Evolutionary conservation across 2,888 invertebrate species (phyloP), one percentile per base, ranked within the genome.

Genomic region (Priocnemis perturbator): DNA sequence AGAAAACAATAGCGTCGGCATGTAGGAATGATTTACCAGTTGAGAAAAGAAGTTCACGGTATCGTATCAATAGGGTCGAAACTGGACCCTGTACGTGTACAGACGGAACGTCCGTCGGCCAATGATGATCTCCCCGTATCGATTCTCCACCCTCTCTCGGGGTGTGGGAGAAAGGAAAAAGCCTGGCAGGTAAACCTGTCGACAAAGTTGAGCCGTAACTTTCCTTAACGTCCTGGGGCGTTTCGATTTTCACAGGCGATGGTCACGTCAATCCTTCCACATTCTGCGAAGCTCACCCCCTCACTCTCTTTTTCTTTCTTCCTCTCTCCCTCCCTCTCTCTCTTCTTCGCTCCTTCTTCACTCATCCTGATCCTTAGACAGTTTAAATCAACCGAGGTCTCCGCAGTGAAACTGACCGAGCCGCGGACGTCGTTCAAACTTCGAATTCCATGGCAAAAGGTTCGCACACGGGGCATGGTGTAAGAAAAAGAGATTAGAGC

Each of bases 251-350:
- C 45, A 63, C 56, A 17, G 30, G 19, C 61, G 58, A 74, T 64
- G 71, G 71, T 63, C 74, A 70, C 59, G 60, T 61, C 66, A 57
- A 67, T 65, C 70, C 64, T 60, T 59, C 67, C 55, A 63, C 75
- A 63, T 60, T 64, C 71, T 60, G 67, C 57, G 71, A 50, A 65
- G 47, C 60, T 44, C 57, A 48, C 64, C 59, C 44, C 68, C 63
- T 62, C 64, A 63, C 63, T 66, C 53, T 37, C 37, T 58, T 48
- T 59, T n/a, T 53, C 44, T 20, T 9, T 17, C 20, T 44, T 26
- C 23, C 50, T 62, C 11, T 48, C 26, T 37, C 23, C n/a, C 52
- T 52, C 17, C 21, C 45, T 48, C 63, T 66, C 19, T 52, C n/a
- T 55, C 7, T 23, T 21, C 37, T 37, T 47, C 11, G 17, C 21